Base-by-base conservation (phyloP, 2,888 invertebrate genomes). In the Antheraea yamamai region DNA sequence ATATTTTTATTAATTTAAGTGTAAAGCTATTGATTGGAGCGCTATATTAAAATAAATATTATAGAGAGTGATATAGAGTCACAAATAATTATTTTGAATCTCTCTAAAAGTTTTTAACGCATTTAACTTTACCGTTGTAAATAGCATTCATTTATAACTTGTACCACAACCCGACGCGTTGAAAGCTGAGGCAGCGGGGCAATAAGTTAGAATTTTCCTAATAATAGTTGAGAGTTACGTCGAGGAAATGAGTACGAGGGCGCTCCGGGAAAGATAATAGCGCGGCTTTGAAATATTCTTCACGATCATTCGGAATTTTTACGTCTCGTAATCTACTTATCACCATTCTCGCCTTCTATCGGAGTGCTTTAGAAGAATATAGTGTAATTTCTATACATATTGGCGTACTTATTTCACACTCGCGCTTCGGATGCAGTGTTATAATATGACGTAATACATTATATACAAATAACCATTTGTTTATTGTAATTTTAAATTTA, bases 181-280 rank as follows among this genome's bases (percentile, higher is more conserved):
- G 80, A 84, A 81, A 85, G 87, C 87, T 83, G 82, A 81, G 82
- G 85, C 83, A 85, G 85, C 82, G 80, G 78, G 84, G 92, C 92
- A 92, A 93, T 93, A 93, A 92, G 90, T 93, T 87, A 93, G 93
- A 90, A 92, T 93, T 92, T 89, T 91, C 91, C 90, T 92, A 92
- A 93, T 92, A 92, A 89, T 84, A 81, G 83, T 78, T 76, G 74
- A 73, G 77, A 81, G 79, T 80, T 79, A 81, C 79, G 80, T 75
- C 76, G 78, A 76, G 80, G 81, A 76, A 80, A 84, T 82, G 83
- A 83, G 75, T 76, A 76, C 76, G 75, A 78, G 78, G 73, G 77
- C 77, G 73, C 75, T 74, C 75, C 75, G 77, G 64, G 64, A 66
- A 83, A 74, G 75, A 75, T 80, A 81, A 76, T 76, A 70, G 52